A percentile compares a stretch with the other conserved stretches of the same genome.
These are phyloP conservation scores for Hirundo rustica DNA, from an alignment of 2,797 vertebrate genomes.

Conservation along the genomic window DNA sequence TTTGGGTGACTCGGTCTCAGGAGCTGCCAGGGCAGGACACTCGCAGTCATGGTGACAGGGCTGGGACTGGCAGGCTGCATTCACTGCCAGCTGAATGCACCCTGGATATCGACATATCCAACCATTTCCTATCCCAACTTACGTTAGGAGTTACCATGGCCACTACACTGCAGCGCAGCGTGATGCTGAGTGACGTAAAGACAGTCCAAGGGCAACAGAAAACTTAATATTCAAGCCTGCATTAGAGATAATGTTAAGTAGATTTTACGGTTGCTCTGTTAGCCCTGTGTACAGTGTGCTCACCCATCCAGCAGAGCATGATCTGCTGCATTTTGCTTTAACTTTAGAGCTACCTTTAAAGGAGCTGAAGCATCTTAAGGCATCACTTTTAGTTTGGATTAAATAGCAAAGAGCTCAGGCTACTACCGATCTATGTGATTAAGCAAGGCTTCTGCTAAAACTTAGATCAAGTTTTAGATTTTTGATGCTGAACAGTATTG, in stretches of 20 bases:
- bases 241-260: background rate
- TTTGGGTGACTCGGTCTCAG: background rate
- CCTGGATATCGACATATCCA: background rate
- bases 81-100: background rate
- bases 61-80: background rate
- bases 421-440: background rate
- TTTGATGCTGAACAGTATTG: background rate
- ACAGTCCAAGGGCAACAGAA: background rate
- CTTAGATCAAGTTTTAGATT: background rate
- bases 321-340: background rate
- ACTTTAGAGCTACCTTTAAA: background rate
- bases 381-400: background rate
- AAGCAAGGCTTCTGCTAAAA: background rate
- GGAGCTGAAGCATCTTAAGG: background rate
- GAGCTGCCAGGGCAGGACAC: background rate
- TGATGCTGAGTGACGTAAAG: background rate
- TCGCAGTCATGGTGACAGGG: rapidly evolving
- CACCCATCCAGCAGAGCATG: background rate
- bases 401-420: background rate
- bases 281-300: background rate
- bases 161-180: rapidly evolving
- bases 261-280: background rate
- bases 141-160: background rate
- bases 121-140: background rate
- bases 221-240: background rate